Evolutionary conservation across 1,140 invertebrate species (phyloP).

Genomic region (Papilio glaucus): DNA sequence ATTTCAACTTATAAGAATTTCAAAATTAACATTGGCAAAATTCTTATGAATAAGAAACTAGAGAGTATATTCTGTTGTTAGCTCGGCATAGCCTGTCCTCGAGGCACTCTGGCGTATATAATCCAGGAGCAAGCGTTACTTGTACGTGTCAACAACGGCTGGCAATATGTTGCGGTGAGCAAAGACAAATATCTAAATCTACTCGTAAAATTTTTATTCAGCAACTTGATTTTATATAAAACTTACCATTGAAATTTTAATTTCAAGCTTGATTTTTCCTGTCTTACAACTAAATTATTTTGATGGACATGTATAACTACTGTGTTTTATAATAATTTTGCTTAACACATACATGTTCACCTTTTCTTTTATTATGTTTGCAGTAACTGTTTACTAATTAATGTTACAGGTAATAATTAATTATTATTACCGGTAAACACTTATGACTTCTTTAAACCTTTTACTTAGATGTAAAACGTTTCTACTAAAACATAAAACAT

Average conservation of each 20-base stretch:
- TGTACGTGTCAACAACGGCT: slow-evolving; percentile 94
- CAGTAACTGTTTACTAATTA: too few species aligned
- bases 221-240: neutral
- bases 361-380: too few species aligned
- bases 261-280: too few species aligned
- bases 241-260: neutral
- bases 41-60: neutral
- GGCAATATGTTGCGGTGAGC: slow-evolving; percentile 95
- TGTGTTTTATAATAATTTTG: too few species aligned
- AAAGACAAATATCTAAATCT: slow-evolving; percentile 38
- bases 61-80: slow-evolving; percentile 56
- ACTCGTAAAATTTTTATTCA: slow-evolving; percentile 17
- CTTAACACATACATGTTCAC: too few species aligned
- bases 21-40: too few species aligned
- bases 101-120: slow-evolving; percentile 95
- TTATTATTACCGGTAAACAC: too few species aligned
- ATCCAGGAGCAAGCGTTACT: slow-evolving; percentile 95
- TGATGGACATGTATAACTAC: too few species aligned
- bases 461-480: too few species aligned
- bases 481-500: neutral
- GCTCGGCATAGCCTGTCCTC: slow-evolving; percentile 91
- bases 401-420: too few species aligned
- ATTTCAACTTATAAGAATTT: neutral
- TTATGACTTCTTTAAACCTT: too few species aligned
- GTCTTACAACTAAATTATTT: too few species aligned